A percentile compares a stretch with the other conserved stretches of the same genome.
Evolutionary conservation across 2,797 vertebrate species (phyloP).

Genomic region (Mormyrops attenuatus): DNA sequence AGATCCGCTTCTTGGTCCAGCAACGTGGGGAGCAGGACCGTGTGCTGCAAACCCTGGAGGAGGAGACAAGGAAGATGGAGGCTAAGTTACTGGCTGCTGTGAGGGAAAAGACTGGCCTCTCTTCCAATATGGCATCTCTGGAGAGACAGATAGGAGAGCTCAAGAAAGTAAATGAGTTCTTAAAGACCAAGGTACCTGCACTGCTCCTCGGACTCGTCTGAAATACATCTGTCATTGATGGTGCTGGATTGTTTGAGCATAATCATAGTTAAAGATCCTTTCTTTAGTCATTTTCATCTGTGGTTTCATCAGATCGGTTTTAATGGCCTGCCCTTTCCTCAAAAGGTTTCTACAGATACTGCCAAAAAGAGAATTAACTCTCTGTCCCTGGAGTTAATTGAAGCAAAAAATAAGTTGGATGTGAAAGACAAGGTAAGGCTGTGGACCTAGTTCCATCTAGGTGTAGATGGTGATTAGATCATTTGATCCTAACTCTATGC

Average conservation of each 20-base stretch:
- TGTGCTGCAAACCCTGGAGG: conserved; percentile 66
- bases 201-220: not conserved
- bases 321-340: not conserved
- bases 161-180: conserved; percentile 77
- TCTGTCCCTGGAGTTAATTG: conserved; percentile 80
- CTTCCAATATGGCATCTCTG: conserved; percentile 69
- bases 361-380: conserved; percentile 80
- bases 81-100: conserved; percentile 72
- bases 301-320: not conserved
- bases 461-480: not conserved
- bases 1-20: conserved; percentile 82
- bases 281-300: not conserved
- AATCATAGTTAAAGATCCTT: not conserved
- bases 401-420: conserved; percentile 77
- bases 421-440: conserved; percentile 71
- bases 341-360: conserved; percentile 79
- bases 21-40: conserved; percentile 80
- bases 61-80: conserved; percentile 76
- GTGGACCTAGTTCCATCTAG: not conserved
- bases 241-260: not conserved
- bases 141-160: conserved; percentile 80
- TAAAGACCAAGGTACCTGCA: conserved; percentile 81
- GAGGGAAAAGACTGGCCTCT: conserved; percentile 78
- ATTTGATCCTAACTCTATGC: not conserved
- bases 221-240: not conserved